Base-by-base conservation (phyloP, 2,113 vertebrate species). In the Menidia beryllina region DNA sequence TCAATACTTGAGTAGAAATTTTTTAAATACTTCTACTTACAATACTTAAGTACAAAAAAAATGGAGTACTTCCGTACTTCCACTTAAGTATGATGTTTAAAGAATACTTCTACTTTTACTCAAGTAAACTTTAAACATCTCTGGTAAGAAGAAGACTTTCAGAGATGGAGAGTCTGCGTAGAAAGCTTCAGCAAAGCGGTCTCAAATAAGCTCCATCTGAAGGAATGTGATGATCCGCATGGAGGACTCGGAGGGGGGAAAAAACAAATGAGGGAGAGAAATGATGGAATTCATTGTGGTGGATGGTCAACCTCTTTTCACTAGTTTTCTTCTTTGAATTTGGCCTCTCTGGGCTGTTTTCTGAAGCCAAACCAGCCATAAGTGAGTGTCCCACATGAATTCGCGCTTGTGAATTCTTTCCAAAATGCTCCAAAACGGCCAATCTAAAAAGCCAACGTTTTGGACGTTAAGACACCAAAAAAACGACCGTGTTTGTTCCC, bases 301-400 rank as follows among this genome's bases (percentile, higher is more conserved):
- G 39, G 41, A 27, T 27, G 48, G 63, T 60, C 43, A 23, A 0
- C 15, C 24, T 4, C 1, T 55, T 62, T 62, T 45, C 21, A 48
- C 25, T 47, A 54, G 50, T 47, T 50, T 78, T 60, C 36, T 30
- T 36, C 2, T 17, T 15, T 12, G 41, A 50, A 71, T 38, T 49
- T 9, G 62, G 48, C 19, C 7, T 67, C 38, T 62, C 14, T 4
- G 21, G 38, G 7, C 6, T 59, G 8, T 3, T 45, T 47, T 2
- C 20, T 21, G 30, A 23, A 51, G 72, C 59, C 75, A 82, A 75
- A 66, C 67, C 49, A 41, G 12, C 43, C 38, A 2, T 34, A 53
- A 52, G 21, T 14, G 25, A 20, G 57, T 5, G 15, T 21, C 36
- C 78, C 45, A 2, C 69, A 56, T 59, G 5, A 3, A 0, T 49